Base-by-base conservation (phyloP, 1,140 invertebrate species). In the Drosophila carrolli region DNA sequence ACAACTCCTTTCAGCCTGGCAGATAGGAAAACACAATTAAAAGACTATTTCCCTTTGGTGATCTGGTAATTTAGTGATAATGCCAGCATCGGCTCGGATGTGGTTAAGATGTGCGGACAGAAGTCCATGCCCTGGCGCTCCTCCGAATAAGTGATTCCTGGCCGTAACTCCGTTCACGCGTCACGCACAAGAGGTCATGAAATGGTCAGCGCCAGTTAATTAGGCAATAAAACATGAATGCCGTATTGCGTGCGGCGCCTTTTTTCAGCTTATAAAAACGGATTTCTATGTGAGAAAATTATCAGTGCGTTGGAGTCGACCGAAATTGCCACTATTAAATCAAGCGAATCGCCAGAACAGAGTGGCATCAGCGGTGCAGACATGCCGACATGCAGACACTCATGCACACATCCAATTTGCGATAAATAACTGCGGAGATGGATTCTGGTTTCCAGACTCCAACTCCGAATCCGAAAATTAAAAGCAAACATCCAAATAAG, bases 281-380 rank as follows among this genome's bases (percentile, higher is more conserved):
- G 27, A 76, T 74, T 85, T 79, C 75, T 79, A 91, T 91, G 89
- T 91, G 83, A 89, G 83, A 89, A 91, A 85, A 91, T 91, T 89
- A 91, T 89, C 88, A 89, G 76, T 91, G 89, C 89, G 89, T 91
- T 89, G 89, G 89, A 91, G 89, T 91, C 78, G 77, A 90, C 73
- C 81, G 70, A 89, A 91, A 91, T 89, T 85, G 84, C 71, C 72
- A 88, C 78, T 79, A 83, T 89, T 90, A 90, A 90, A 80, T 67
- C 70, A 67, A 78, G 80, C 78, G 81, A 78, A 78, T 83, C 86
- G 72, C 76, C 27, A 60, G 55, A 73, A 72, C 70, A 71, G 78
- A 57, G 68, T 37, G 50, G 50, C 50, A 58, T 73, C 66, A 51
- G 48, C 41, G 60, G 14, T 44, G 57, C 43, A 68, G 68, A 71